Conservation (phyloP, 2,113 vertebrate species). For the Zosterops lateralis region DNA sequence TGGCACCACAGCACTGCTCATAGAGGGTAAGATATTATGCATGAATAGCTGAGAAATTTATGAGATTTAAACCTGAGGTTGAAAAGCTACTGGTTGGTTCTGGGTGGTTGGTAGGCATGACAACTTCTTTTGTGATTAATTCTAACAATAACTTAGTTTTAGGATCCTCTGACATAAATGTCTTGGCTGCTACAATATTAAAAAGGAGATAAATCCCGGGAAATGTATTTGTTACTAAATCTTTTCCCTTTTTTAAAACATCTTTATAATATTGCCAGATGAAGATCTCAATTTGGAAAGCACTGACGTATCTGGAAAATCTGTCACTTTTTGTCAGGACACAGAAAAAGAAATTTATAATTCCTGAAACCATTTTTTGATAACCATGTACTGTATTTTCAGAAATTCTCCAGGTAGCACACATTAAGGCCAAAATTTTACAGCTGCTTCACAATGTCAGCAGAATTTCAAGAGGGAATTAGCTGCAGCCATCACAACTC, state of each 20-base stretch:
- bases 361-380: background rate
- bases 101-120: background rate
- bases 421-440: background rate
- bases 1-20: background rate
- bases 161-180: slow-evolving; percentile 20
- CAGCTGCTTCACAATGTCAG: background rate
- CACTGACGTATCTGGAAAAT: background rate
- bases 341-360: background rate
- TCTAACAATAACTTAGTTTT: slow-evolving; percentile 41
- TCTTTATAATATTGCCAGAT: slow-evolving; percentile 13
- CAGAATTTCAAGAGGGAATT: background rate
- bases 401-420: background rate
- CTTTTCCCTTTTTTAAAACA: background rate
- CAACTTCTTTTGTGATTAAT: slow-evolving; percentile 33
- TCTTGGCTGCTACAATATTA: slow-evolving; percentile 28
- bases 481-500: background rate
- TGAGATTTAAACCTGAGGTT: background rate
- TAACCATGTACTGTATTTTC: background rate
- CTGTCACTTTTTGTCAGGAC: background rate
- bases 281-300: slow-evolving; percentile 12
- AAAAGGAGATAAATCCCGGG: slow-evolving; percentile 3
- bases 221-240: slow-evolving; percentile 21
- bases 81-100: background rate
- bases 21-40: background rate
- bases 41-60: background rate